Evolutionary conservation across 2,113 vertebrate genomes (phyloP), one percentile per base, ranked within the genome.

Genomic region (Phylloscopus trochiloides): DNA sequence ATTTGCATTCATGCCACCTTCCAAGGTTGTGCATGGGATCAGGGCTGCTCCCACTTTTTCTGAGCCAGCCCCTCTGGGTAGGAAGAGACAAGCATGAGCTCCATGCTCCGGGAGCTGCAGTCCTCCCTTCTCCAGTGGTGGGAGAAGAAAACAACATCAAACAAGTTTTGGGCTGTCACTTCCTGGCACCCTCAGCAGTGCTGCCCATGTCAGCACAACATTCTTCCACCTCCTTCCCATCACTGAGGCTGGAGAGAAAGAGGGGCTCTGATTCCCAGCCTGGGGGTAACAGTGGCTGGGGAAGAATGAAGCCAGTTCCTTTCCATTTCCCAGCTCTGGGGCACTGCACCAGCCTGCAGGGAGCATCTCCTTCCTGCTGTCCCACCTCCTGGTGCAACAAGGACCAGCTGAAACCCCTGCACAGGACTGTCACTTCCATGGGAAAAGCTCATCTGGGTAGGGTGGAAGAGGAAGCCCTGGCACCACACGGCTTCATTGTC

Each of bases 1-100:
- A 0, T 45, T 76, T 9, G 0, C 40, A 11, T 40, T 42, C 51
- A 20, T 0, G 0, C 40, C 2, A 3, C 62, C 40, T 83, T 58
- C 54, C 6, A 1, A 32, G 14, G n/a, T 2, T 68, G 58, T 40
- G 31, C 91, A 70, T 0, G 0, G 52, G 13, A n/a, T 63, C 3
- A 0, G 58, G 25, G 59, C 79, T 88, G 86, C 67, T 92, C 82
- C 51, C 4, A 2, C 8, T 38, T 73, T 59, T n/a, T 42, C 71
- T 1, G 1, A 86, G 51, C 55, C 88, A 75, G 25, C 15, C 38
- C 62, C 10, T 13, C 54, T 1, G 5, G 88, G 79, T 86, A 91
- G 86, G 76, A 90, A 66, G 74, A 86, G 72, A 91, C 78, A 90
- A 90, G 82, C 54, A 76, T 34, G 17, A 79, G 78, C 74, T 65